Percentiles rank a stretch among this genome's conserved stretches.
These are phyloP conservation scores for Gastrophryne carolinensis DNA, from an alignment of 2,797 vertebrate genomes.

Conservation along the genomic window DNA sequence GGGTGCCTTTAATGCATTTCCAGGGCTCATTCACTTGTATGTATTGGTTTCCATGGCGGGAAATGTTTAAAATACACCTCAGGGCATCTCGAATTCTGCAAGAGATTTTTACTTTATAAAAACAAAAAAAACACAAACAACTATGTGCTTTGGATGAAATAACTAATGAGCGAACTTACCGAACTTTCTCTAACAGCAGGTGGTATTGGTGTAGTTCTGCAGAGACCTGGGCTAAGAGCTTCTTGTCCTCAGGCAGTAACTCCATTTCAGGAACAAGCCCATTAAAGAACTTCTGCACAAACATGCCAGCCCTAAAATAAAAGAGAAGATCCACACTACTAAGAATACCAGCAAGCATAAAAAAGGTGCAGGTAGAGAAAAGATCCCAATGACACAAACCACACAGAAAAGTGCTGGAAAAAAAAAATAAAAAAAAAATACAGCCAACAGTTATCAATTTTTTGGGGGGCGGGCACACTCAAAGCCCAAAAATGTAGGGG, in stretches of 20 bases:
- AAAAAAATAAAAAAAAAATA: too few relatives aligned
- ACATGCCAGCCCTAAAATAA: conserved; percentile 84
- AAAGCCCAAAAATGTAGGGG: too few relatives aligned
- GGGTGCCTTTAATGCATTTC: conserved; percentile 88
- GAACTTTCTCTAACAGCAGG: conserved; percentile 87
- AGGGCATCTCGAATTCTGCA: conserved; percentile 88
- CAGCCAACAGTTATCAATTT: too few relatives aligned
- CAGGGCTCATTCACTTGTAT: conserved; percentile 95
- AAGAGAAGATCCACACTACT: too few relatives aligned
- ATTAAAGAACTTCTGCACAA: conserved; percentile 92
- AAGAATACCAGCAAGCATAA: too few relatives aligned
- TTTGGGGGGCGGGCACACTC: too few relatives aligned
- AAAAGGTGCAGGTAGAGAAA: too few relatives aligned
- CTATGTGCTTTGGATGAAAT: too few relatives aligned
- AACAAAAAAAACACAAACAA: too few relatives aligned
- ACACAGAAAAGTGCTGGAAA: too few relatives aligned
- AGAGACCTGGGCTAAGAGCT: conserved; percentile 80
- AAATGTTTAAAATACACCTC: conserved; percentile 88
- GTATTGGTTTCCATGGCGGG: conserved; percentile 95
- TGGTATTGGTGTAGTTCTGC: conserved; percentile 87
- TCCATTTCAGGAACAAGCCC: conserved; percentile 82
- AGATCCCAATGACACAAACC: too few relatives aligned
- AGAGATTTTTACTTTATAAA: background rate
- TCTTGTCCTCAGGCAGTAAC: conserved; percentile 80
- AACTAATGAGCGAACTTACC: conserved; percentile 72